These are phyloP conservation scores for Terrapene triunguis DNA, from an alignment of 2,113 vertebrate genomes.

Conservation along the genomic window DNA sequence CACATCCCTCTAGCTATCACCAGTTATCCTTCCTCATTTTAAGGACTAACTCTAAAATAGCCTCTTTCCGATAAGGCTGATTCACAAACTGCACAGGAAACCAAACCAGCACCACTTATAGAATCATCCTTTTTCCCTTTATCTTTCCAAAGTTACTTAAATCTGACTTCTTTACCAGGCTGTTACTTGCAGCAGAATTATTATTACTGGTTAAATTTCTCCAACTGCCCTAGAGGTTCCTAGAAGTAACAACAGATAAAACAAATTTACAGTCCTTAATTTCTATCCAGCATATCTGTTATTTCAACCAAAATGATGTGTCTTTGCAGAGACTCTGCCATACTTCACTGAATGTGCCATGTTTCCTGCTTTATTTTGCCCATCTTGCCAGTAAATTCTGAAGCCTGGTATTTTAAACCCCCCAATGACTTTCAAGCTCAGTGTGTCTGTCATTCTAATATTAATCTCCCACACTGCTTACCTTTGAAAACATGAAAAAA, in stretches of 20 bases:
- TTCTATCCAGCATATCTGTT: not conserved
- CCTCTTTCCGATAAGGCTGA: not conserved
- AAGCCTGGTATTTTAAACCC: not conserved
- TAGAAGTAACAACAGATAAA: not conserved
- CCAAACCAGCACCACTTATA: rapidly evolving
- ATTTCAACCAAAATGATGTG: not conserved
- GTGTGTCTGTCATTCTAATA: constrained; percentile 54
- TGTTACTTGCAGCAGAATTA: not conserved
- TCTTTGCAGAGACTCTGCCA: not conserved
- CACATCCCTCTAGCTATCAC: not conserved
- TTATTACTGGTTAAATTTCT: not conserved
- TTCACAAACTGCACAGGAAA: not conserved
- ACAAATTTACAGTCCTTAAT: not conserved
- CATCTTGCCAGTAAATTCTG: constrained; percentile 5
- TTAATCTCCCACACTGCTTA: constrained; percentile 50
- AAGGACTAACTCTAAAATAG: not conserved
- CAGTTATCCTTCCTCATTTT: not conserved
- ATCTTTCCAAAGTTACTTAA: not conserved
- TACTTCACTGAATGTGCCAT: not conserved
- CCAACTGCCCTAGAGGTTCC: not conserved
- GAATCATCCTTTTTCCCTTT: not conserved
- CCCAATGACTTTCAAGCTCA: not conserved
- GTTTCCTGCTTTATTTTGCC: constrained; percentile 43
- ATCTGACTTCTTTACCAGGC: not conserved
- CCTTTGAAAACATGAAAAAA: constrained; percentile 60